Evolutionary conservation across 2,888 invertebrate species (phyloP), one percentile per base, ranked within the genome.

Genomic region (Melipona bicolor): DNA sequence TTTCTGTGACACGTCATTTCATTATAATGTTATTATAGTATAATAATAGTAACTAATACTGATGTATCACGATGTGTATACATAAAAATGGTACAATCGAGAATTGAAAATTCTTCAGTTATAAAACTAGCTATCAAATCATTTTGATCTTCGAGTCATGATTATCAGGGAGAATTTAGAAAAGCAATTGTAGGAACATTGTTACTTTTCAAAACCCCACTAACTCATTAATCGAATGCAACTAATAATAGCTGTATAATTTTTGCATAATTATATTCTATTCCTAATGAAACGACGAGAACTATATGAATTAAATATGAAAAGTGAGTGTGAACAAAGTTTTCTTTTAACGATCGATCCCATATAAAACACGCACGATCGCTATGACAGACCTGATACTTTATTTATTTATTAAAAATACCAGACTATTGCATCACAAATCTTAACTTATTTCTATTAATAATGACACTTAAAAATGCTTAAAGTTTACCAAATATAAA

Each of bases 391-490:
- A 0, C 15, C 27, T 27, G 19, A 19, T 52, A 17, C 5, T 3
- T 2, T 13, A 56, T n/a, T 24, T 32, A 64, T n/a, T 17, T 70
- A 65, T 79, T 73, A 59, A 67, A 24, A 59, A 59, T 52, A 65
- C 73, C 54, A 69, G 72, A 15, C 43, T 72, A 80, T 76, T 73
- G 72, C 76, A 62, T 71, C 76, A 69, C 71, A 75, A 76, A 78
- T 78, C 52, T 36, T 73, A 72, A 24, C 65, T 54, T 71, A 54
- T 11, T 69, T 72, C 80, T 81, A 84, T 85, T 81, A 84, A 78
- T 85, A 84, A 50, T 72, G 2, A 61, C 69, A 78, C 67, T 56
- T 61, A 73, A 75, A 50, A 19, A 27, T 32, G 13, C 9, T 3
- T 61, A n/a, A 56, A 15, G 2, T 56, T 56, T 56, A n/a, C 15